These are phyloP conservation scores for Strigamia transsilvanica DNA, from an alignment of 2,888 invertebrate genomes.

Conservation along the genomic window DNA sequence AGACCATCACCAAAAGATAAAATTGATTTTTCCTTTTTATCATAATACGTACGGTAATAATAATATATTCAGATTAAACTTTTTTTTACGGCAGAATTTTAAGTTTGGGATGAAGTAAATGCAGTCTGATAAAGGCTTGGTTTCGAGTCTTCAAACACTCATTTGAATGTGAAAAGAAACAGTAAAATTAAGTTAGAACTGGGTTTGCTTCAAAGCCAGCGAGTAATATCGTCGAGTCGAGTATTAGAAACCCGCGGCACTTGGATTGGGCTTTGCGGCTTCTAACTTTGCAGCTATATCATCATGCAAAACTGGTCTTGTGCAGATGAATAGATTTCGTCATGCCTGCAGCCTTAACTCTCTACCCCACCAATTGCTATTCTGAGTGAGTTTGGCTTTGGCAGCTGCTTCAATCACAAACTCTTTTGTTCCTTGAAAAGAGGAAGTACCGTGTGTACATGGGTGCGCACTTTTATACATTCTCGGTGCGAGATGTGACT, in stretches of 20 bases:
- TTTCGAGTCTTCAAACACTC: slow-evolving; percentile 42
- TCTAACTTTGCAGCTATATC: slow-evolving; percentile 40
- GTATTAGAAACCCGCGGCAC: slow-evolving; percentile 47
- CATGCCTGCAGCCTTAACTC: slow-evolving; percentile 47
- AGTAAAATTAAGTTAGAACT: slow-evolving; percentile 45
- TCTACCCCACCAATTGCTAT: slow-evolving; percentile 43
- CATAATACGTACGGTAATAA: not conserved
- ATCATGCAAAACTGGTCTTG: slow-evolving; percentile 43
- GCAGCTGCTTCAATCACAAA: slow-evolving; percentile 43
- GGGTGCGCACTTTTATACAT: slow-evolving; percentile 38
- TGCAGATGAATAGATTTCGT: slow-evolving; percentile 48
- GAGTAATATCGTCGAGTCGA: slow-evolving; percentile 39
- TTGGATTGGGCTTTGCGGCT: slow-evolving; percentile 38
- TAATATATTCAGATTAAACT: not conserved
- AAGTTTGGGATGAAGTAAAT: not conserved
- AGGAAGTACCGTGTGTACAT: slow-evolving; percentile 31
- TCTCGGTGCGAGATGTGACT: slow-evolving; percentile 1
- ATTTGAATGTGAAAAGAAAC: slow-evolving; percentile 48
- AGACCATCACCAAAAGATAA: not conserved
- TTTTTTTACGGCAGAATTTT: not conserved
- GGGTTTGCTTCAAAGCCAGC: slow-evolving; percentile 41
- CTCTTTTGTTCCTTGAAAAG: slow-evolving; percentile 7
- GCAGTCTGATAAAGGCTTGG: not conserved
- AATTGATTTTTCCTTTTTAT: slow-evolving; percentile 8
- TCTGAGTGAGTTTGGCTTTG: slow-evolving; percentile 32